Conservation (phyloP, 1,140 invertebrate species). For the Zaprionus gabonicus region DNA sequence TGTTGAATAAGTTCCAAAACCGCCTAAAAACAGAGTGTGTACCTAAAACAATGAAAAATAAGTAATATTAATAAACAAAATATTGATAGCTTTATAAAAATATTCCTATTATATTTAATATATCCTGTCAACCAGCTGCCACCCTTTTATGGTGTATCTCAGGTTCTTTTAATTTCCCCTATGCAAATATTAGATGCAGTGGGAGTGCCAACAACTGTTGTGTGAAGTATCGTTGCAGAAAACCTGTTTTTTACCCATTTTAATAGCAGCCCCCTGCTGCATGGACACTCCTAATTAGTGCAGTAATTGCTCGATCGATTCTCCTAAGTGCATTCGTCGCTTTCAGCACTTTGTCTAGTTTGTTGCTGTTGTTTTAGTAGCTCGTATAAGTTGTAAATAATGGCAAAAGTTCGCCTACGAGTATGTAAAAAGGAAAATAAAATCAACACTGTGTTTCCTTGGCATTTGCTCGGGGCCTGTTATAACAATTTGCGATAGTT, state of each 20-base stretch:
- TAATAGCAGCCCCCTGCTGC: background rate
- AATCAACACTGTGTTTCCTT: constrained; percentile 54
- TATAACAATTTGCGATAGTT: constrained; percentile 62
- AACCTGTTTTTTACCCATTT: background rate
- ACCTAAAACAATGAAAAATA: too few relatives aligned
- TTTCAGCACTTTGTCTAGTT: background rate
- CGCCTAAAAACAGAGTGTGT: too few relatives aligned
- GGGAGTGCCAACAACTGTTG: background rate
- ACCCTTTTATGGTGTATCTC: too few relatives aligned
- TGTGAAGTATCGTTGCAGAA: background rate
- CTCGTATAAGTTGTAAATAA: background rate
- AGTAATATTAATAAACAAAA: too few relatives aligned
- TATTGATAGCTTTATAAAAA: too few relatives aligned
- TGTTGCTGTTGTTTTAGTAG: background rate
- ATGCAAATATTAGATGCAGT: background rate
- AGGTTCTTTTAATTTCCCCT: too few relatives aligned
- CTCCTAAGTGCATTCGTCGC: background rate
- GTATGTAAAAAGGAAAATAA: constrained; percentile 43
- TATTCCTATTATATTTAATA: too few relatives aligned
- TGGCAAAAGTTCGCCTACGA: background rate
- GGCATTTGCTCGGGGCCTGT: constrained; percentile 49
- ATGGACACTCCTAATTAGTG: background rate
- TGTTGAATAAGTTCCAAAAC: too few relatives aligned
- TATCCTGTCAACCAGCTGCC: too few relatives aligned
- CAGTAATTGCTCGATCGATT: background rate